These are phyloP conservation scores for Crossaster papposus DNA, from an alignment of 53 echinoderm and acorn worm genomes.

Conservation along the genomic window DNA sequence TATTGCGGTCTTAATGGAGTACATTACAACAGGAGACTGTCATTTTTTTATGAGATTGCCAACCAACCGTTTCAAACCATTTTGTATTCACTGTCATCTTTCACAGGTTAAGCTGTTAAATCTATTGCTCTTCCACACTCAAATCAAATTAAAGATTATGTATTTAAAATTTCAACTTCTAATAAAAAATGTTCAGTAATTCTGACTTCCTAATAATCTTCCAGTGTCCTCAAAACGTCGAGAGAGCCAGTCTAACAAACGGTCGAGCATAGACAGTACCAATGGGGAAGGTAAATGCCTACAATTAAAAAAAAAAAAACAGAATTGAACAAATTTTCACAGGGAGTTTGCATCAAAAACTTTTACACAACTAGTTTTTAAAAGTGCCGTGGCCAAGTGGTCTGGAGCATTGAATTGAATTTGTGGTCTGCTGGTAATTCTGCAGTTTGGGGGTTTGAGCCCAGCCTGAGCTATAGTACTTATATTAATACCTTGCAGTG, in stretches of 20 bases:
- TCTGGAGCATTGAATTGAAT: too few relatives aligned
- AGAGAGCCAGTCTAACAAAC: conserved; percentile 32
- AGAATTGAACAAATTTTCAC: background rate
- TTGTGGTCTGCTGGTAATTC: too few relatives aligned
- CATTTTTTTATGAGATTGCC: background rate
- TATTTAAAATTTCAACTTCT: background rate
- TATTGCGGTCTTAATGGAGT: too few relatives aligned
- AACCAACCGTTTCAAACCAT: background rate
- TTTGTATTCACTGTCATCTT: background rate
- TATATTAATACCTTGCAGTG: too few relatives aligned
- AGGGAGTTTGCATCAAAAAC: too few relatives aligned
- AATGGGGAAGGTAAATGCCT: conserved; percentile 45
- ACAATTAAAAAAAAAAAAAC: background rate
- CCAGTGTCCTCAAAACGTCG: conserved; percentile 16
- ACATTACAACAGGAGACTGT: background rate
- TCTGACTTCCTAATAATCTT: conserved; percentile 3
- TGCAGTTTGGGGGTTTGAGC: too few relatives aligned
- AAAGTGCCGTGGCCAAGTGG: too few relatives aligned
- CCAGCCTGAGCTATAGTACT: too few relatives aligned
- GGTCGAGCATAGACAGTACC: conserved; percentile 30
- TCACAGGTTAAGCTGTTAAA: background rate
- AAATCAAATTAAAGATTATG: too few relatives aligned
- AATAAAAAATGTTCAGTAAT: background rate
- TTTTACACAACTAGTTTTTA: too few relatives aligned
- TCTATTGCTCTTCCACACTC: background rate